A percentile compares a stretch with the other conserved stretches of the same genome.
Conservation (phyloP, 1,140 invertebrate species). For the Pogonus chalceus region DNA sequence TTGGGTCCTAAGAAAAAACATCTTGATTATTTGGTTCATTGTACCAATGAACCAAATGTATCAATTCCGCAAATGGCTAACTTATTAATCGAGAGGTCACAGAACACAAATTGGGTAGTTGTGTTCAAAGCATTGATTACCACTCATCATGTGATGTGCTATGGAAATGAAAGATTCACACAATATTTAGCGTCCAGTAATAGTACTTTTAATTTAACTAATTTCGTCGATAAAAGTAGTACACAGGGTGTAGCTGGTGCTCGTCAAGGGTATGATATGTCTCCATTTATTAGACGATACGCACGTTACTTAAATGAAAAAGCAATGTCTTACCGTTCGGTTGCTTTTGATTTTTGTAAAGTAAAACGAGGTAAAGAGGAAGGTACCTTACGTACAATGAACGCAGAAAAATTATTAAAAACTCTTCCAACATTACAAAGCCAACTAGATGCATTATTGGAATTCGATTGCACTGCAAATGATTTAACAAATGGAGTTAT, state of each 20-base stretch:
- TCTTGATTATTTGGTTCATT: slow-evolving; percentile 98
- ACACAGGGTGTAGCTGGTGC: slow-evolving; percentile 57
- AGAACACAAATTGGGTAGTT: slow-evolving; percentile 96
- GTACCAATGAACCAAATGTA: slow-evolving; percentile 99
- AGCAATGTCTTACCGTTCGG: slow-evolving; percentile 92
- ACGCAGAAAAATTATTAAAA: slow-evolving; percentile 93
- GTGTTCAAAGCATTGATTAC: slow-evolving; percentile 98
- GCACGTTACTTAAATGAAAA: slow-evolving; percentile 99
- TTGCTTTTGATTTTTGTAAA: slow-evolving; percentile 99
- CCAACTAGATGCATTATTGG: slow-evolving; percentile 90
- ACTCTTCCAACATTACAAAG: slow-evolving; percentile 91
- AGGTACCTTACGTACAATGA: slow-evolving; percentile 93
- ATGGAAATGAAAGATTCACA: slow-evolving; percentile 99
- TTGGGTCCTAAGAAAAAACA: slow-evolving; percentile 99
- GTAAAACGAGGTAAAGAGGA: slow-evolving; percentile 98
- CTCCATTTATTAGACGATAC: slow-evolving; percentile 96
- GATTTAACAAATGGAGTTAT: slow-evolving; percentile 98
- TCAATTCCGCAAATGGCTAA: slow-evolving; percentile 98
- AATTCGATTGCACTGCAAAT: slow-evolving; percentile 96
- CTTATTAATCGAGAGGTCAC: slow-evolving; percentile 93
- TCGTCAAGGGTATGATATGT: slow-evolving; percentile 95
- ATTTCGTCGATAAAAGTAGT: slow-evolving; percentile 94
- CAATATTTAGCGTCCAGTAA: slow-evolving; percentile 99
- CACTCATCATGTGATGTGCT: slow-evolving; percentile 98
- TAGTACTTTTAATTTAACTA: slow-evolving; percentile 95